Base-by-base conservation (phyloP, 2,888 invertebrate genomes). In the Cephus runcator region DNA sequence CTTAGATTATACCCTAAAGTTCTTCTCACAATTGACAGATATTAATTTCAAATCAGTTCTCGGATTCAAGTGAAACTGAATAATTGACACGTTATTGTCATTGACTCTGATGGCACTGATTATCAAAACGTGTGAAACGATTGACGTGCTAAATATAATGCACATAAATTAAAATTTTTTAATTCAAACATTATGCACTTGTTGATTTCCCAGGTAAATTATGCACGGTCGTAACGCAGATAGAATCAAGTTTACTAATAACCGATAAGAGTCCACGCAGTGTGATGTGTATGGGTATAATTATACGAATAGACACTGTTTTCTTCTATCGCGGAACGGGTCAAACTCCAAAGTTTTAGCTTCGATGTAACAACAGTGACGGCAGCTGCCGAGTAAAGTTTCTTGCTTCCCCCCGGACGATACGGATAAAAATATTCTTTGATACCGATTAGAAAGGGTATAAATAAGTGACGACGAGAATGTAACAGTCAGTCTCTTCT, bases 321-420 rank as follows among this genome's bases (percentile, higher is more conserved):
- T 23, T 71, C 12, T 31, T 33, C 73, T 31, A 69, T 77, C 79
- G 73, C 77, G 30, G 9, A n/a, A 36, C 73, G 71, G 85, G 83
- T 86, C 87, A 88, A 87, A 87, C 84, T 87, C 85, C 87, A 87
- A 87, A 85, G 83, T 85, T 84, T 85, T 56, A 71, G 76, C 75
- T 74, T 79, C 71, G 3, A 12, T 23, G 56, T 56, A 56, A 56
- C 2, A n/a, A 6, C 34, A 71, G 15, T 15, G 12, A 71, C 30
- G 2, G 11, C 30, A 3, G 30, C 23, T 31, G 30, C 3, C 30
- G 15, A 71, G 31, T 34, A 34, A 30, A 33, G 30, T 3, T 11
- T 23, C 71, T 69, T 33, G 1, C 23, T 30, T 30, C 71, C 34
- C 30, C 34, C 4, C 15, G 6, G 23, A 30, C 9, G 31, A 23